A percentile compares a stretch with the other conserved stretches of the same genome.
Conservation (phyloP, 1,140 invertebrate species). For the Carposina sasakii region DNA sequence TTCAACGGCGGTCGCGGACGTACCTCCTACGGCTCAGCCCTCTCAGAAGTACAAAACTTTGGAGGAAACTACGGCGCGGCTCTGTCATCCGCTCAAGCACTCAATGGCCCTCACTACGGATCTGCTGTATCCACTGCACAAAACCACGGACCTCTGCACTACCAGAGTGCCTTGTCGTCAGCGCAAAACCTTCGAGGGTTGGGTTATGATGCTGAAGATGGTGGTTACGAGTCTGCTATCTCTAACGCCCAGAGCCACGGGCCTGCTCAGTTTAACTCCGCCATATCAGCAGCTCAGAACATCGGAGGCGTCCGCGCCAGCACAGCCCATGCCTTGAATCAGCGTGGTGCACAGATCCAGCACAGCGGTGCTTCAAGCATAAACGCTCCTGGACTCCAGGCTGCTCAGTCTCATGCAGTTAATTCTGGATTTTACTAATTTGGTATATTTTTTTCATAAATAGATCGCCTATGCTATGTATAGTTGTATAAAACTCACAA, state of each 20-base stretch:
- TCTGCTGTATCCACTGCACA: constrained; percentile 29
- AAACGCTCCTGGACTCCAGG: constrained; percentile 49
- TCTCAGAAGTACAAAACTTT: constrained; percentile 36
- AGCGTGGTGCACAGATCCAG: constrained; percentile 30
- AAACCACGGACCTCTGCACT: constrained; percentile 23
- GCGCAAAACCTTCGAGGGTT: constrained; percentile 27
- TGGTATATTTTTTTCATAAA: not conserved
- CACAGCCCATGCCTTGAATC: constrained; percentile 40
- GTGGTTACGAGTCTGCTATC: constrained; percentile 35
- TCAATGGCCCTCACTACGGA: constrained; percentile 28
- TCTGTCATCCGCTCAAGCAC: constrained; percentile 34
- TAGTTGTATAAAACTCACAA: constrained; percentile 4
- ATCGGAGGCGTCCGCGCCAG: constrained; percentile 37
- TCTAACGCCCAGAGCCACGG: constrained; percentile 36
- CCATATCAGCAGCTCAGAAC: constrained; percentile 41
- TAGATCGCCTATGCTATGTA: not conserved
- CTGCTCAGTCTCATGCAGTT: constrained; percentile 45
- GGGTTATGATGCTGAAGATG: constrained; percentile 32
- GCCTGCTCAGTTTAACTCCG: constrained; percentile 29
- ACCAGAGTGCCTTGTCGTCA: constrained; percentile 31
- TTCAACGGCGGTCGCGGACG: constrained; percentile 15
- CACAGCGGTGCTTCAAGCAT: constrained; percentile 49
- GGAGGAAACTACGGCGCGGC: constrained; percentile 34
- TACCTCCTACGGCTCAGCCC: constrained; percentile 22
- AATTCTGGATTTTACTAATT: constrained; percentile 43